A percentile compares a stretch with the other conserved stretches of the same genome.
These are phyloP conservation scores for Neofelis nebulosa DNA, from an alignment of 2,113 vertebrate genomes.

Conservation along the genomic window DNA sequence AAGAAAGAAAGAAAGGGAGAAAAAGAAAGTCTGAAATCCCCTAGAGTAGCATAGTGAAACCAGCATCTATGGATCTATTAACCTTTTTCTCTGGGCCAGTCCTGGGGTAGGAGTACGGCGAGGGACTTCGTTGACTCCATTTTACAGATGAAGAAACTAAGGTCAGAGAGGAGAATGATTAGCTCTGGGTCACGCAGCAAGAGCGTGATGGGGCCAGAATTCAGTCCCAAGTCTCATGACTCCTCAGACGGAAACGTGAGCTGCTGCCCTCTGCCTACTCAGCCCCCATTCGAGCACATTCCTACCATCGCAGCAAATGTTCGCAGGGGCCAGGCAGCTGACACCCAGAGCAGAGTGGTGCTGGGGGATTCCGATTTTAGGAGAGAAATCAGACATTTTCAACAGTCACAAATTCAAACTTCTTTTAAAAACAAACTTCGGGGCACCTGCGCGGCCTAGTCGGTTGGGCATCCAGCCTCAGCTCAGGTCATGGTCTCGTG, in stretches of 20 bases:
- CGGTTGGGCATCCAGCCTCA: background rate
- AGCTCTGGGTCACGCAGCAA: background rate
- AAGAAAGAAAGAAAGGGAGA: too few relatives aligned
- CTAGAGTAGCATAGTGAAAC: background rate
- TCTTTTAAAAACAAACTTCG: background rate
- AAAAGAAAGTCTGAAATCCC: background rate
- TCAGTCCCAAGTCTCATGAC: background rate
- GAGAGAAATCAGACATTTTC: background rate
- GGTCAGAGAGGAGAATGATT: background rate
- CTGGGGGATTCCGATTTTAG: background rate
- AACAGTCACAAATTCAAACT: background rate
- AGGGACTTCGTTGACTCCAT: background rate
- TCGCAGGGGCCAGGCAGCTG: background rate
- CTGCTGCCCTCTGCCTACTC: background rate
- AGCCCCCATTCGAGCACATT: background rate
- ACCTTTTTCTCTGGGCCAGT: background rate
- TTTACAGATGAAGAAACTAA: background rate
- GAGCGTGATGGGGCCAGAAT: background rate
- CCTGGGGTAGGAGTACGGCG: background rate
- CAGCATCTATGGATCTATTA: background rate
- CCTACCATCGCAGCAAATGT: background rate
- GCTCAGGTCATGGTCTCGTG: background rate
- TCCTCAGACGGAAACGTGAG: background rate
- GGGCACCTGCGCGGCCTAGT: background rate
- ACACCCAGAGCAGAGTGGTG: background rate